These are phyloP conservation scores for Colletes latitarsis DNA, from an alignment of 1,140 invertebrate genomes.

Conservation along the genomic window DNA sequence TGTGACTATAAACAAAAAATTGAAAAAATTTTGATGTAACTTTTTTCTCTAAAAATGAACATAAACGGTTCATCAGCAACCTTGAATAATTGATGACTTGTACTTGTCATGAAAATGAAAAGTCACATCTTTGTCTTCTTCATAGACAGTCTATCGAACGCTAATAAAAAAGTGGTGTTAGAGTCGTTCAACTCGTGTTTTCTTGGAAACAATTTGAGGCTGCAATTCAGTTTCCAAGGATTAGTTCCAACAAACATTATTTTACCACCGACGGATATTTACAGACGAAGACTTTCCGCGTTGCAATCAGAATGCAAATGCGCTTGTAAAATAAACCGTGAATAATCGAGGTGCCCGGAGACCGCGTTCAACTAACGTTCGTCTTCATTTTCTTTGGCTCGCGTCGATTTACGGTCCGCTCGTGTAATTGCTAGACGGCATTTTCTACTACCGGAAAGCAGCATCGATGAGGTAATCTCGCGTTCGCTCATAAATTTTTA, in stretches of 20 bases:
- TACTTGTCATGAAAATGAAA: too few species aligned
- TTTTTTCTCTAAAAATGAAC: too few species aligned
- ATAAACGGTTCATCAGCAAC: too few species aligned
- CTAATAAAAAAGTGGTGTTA: too few species aligned
- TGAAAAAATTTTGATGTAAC: too few species aligned
- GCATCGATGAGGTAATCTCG: conserved; percentile 8
- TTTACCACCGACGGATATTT: neutral
- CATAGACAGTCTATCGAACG: too few species aligned
- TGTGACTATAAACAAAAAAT: too few species aligned
- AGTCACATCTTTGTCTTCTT: too few species aligned
- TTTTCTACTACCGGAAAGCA: neutral
- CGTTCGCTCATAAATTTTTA: conserved; percentile 38
- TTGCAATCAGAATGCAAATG: conserved; percentile 17
- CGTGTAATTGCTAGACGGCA: conserved; percentile 33
- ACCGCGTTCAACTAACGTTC: conserved; percentile 27
- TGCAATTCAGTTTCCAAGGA: neutral
- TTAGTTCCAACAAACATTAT: neutral
- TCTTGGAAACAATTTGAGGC: neutral
- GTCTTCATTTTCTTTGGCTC: conserved; percentile 36
- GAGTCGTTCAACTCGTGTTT: neutral
- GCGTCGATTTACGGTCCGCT: conserved; percentile 18
- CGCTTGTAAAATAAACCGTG: neutral
- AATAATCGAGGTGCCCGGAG: neutral
- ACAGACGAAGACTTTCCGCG: neutral
- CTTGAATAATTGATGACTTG: too few species aligned